Percentiles rank a stretch among this genome's conserved stretches.
These are phyloP conservation scores for Melanotaenia duboulayi DNA, from an alignment of 2,113 vertebrate genomes.

Conservation along the genomic window DNA sequence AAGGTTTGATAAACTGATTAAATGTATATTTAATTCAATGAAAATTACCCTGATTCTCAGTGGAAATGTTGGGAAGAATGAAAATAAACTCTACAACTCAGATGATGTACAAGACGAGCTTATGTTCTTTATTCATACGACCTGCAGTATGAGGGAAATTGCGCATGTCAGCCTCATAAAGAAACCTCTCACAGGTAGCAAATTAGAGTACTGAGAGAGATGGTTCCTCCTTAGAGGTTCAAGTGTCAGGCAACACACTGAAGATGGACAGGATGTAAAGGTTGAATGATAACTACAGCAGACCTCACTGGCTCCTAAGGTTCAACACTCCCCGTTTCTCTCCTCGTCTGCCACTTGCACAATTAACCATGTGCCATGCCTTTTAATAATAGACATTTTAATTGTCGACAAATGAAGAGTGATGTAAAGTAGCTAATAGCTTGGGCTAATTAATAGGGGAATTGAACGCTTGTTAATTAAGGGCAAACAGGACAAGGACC, in stretches of 20 bases:
- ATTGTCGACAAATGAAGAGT: constrained; percentile 90
- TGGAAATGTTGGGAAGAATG: not conserved
- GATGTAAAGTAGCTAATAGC: constrained; percentile 92
- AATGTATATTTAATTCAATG: not conserved
- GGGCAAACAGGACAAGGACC: constrained; percentile 91
- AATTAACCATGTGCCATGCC: constrained; percentile 85
- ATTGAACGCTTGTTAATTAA: constrained; percentile 94
- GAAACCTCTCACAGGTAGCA: constrained; percentile 14
- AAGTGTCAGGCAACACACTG: constrained; percentile 42
- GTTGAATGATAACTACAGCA: constrained; percentile 41
- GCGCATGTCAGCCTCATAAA: constrained; percentile 21
- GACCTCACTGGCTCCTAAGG: constrained; percentile 27
- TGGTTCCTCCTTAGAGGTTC: constrained; percentile 41
- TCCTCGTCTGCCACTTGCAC: constrained; percentile 74
- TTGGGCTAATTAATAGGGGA: constrained; percentile 92
- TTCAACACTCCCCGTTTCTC: constrained; percentile 31
- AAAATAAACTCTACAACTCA: not conserved
- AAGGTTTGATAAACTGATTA: too few relatives aligned
- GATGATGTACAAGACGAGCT: not conserved
- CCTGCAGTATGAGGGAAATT: constrained; percentile 13
- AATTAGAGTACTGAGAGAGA: constrained; percentile 36
- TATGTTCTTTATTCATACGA: not conserved
- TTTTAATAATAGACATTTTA: constrained; percentile 93
- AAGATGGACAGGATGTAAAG: constrained; percentile 59
- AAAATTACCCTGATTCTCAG: not conserved